phyloP scores from a whole-genome alignment of 1,140 invertebrate genomes.

The Samia ricini region DNA sequence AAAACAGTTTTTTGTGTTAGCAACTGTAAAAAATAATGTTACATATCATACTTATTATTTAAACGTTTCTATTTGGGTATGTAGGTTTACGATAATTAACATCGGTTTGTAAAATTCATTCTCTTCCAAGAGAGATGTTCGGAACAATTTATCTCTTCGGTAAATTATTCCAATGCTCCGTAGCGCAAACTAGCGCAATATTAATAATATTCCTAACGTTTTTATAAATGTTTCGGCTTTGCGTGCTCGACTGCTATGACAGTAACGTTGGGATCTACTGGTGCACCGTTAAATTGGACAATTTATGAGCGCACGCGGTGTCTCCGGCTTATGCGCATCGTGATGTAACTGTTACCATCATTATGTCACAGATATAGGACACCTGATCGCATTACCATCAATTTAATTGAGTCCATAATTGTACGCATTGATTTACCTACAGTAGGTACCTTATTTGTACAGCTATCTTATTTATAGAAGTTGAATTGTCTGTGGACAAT shows the following conservation, averaged over 20 bases:
- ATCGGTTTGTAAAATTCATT: neutral
- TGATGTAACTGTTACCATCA: conserved; percentile 62
- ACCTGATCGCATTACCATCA: conserved; percentile 48
- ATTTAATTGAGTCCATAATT: neutral
- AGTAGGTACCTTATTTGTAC: neutral
- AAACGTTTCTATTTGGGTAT: neutral
- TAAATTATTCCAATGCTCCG: conserved; percentile 5
- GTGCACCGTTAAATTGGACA: conserved; percentile 70
- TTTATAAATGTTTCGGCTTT: conserved; percentile 8
- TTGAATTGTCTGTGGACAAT: neutral
- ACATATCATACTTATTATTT: neutral
- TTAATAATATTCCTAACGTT: conserved; percentile 1
- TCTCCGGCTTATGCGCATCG: conserved; percentile 31
- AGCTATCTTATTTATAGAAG: neutral
- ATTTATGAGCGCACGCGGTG: conserved; percentile 57
- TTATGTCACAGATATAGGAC: conserved; percentile 55
- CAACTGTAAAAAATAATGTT: neutral
- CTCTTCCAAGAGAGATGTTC: neutral
- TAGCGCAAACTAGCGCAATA: neutral
- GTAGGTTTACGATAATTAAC: neutral
- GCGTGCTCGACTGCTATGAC: conserved; percentile 15
- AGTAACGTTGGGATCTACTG: conserved; percentile 30
- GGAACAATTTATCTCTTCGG: neutral
- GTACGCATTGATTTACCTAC: neutral
- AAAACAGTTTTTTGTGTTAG: neutral